Base-by-base conservation (phyloP, 2,113 vertebrate species). In the Nycticebus coucang region DNA sequence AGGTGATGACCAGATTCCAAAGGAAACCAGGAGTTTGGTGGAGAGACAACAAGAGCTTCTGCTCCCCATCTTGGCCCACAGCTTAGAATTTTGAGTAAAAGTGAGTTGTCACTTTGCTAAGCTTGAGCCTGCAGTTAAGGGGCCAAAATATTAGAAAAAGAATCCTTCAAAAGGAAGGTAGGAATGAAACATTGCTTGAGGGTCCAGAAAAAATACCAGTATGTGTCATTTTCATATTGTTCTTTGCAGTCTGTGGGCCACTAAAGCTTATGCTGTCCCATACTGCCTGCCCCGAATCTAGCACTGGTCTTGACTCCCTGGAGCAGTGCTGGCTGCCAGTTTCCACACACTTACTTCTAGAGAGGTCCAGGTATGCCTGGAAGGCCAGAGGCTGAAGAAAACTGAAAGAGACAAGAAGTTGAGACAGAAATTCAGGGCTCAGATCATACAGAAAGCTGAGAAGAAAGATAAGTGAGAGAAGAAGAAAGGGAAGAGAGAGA, bases 31-130 rank as follows among this genome's bases (percentile, higher is more conserved):
- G 53, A 84, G 41, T 92, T 93, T 45, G 60, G 1, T 45, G 55
- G 78, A 62, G n/a, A 82, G 64, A 74, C 2, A 78, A 41, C 13
- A 57, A 82, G 41, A 62, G 14, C 4, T 8, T 60, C 30, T 53
- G 19, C 14, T 68, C 21, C n/a, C 33, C 41, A 55, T 69, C 77
- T 72, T 94, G 82, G 33, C 87, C 89, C 26, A 33, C 53, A 87
- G 15, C 13, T 50, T n/a, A 84, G 28, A 68, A 69, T 91, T 90
- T 87, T 71, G 13, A 96, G 37, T 86, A n/a, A 96, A 93, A 12
- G 26, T 59, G 41, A 94, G 64, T 82, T 37, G 37, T 89, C 71
- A 78, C 9, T 87, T 95, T 87, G n/a, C 71, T 41, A 90, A 78
- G 26, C 7, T 66, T 55, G 12, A 62, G 15, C 2, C 45, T 89